Conservation (phyloP, 2,888 invertebrate genomes). For the Ophraella communa region DNA sequence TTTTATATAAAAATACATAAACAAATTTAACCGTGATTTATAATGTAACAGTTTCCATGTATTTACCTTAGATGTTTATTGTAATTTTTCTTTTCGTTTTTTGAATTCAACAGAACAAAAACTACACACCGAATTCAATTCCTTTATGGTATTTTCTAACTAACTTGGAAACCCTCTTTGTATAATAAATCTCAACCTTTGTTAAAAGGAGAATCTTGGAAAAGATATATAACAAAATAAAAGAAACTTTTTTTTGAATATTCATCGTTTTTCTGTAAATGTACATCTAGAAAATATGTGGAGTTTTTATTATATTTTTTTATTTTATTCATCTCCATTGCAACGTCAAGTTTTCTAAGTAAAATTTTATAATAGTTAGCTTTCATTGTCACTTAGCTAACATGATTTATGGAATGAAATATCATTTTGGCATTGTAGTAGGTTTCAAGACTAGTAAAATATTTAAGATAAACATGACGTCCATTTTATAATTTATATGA, state of each 20-base stretch:
- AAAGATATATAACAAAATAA: neutral
- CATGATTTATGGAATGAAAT: too few relatives aligned
- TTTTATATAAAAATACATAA: too few relatives aligned
- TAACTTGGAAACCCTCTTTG: neutral
- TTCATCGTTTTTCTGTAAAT: neutral
- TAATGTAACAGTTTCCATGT: neutral
- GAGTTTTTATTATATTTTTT: too few relatives aligned
- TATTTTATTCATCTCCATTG: too few relatives aligned
- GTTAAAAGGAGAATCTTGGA: neutral
- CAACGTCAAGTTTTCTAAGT: too few relatives aligned
- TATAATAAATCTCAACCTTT: constrained; percentile 2
- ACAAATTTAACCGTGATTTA: neutral
- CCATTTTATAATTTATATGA: too few relatives aligned
- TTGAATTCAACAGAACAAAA: neutral
- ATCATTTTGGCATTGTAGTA: too few relatives aligned
- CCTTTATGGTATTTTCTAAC: neutral
- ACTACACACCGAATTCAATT: neutral
- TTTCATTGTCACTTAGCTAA: too few relatives aligned
- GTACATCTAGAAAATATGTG: too few relatives aligned
- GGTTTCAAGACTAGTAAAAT: too few relatives aligned
- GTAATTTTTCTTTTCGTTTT: neutral
- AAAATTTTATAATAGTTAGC: too few relatives aligned
- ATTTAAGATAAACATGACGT: too few relatives aligned
- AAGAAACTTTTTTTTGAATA: neutral
- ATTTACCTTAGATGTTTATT: neutral